Base-by-base conservation (phyloP, 30 jellyfish, hydroid and myxozoan genomes). In the Aurelia aurita complex sp. Pacific region DNA sequence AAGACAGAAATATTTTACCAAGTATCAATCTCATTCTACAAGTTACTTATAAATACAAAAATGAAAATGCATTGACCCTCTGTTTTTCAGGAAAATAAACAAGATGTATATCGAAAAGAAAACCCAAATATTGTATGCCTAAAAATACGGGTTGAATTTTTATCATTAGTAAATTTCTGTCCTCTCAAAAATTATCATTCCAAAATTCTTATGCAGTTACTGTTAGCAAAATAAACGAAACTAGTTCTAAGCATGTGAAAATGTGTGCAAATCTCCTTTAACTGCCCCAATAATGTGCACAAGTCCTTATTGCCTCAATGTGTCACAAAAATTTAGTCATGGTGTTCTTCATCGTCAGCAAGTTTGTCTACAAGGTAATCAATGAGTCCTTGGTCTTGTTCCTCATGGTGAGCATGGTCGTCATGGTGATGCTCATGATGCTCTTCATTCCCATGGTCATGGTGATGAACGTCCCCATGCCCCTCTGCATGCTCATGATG, bases 301-400 rank as follows among this genome's bases (percentile, higher is more conserved):
- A 2, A 46, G 57, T 46, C 57, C 57, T 46, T 46, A 46, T 9
- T 40, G 52, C 6, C 52, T 40, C 52, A 40, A 5, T 46, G 57
- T 46, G 57, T 46, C 57, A 5, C 15, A 46, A 46, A 9, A 46
- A 46, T 46, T 46, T 46, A 46, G 6, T 80, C 82, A 55, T 80
- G 73, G 15, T 34, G 64, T 10, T 84, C 85, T 3, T 61, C 82
- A 0, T 73, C 93, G 2, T 72, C 87, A 3, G 82, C 36, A 69
- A 84, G 32, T 67, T 84, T 84, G 82, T 84, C 93, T 10, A 84
- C 87, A 63, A 84, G 81, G 53, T 84, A 84, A 70, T 84, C 93
- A 63, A 84, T 73, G 13, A 72, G 81, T 84, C 93, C 93, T 36
- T 84, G 93, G 53, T 84, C 82, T 12, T 36, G 63, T 16, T 84